A percentile compares a stretch with the other conserved stretches of the same genome.
These are phyloP conservation scores for Pseudococcus viburni DNA, from an alignment of 2,888 invertebrate genomes.

Conservation along the genomic window DNA sequence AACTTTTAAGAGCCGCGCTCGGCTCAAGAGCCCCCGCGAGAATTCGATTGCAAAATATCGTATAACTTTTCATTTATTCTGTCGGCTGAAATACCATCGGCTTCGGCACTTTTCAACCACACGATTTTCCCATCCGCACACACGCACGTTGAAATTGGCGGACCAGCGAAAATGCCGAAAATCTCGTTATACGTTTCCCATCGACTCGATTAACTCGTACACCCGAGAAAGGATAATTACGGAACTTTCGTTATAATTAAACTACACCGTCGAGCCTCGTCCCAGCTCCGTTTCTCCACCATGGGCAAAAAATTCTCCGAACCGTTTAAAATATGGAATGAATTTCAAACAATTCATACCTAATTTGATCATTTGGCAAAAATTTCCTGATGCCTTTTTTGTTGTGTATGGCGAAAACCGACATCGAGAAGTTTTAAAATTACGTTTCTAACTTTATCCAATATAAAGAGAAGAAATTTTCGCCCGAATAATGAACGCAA, in stretches of 20 bases:
- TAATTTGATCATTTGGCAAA: constrained; percentile 32
- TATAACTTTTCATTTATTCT: constrained; percentile 12
- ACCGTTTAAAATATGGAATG: constrained; percentile 8
- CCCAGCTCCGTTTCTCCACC: background rate
- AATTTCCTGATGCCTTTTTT: background rate
- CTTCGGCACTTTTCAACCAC: constrained; percentile 39
- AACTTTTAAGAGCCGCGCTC: background rate
- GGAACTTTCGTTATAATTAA: constrained; percentile 33
- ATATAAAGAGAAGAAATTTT: constrained; percentile 13
- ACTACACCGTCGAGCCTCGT: background rate
- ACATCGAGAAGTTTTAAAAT: constrained; percentile 38
- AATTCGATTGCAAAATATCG: constrained; percentile 15
- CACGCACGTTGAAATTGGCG: background rate
- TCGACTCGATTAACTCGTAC: constrained; percentile 22
- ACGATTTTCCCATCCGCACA: background rate
- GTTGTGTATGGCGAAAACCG: background rate
- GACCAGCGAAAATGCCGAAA: background rate
- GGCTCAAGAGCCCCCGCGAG: constrained; percentile 11
- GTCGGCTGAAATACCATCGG: constrained; percentile 17
- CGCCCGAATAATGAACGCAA: constrained; percentile 27
- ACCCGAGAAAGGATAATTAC: constrained; percentile 7
- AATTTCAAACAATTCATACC: constrained; percentile 32
- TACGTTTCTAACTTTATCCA: constrained; percentile 43
- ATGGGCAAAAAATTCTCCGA: background rate
- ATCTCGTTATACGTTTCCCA: constrained; percentile 37